Conservation (phyloP, 2,888 invertebrate genomes). For the Conops quadrifasciatus region DNA sequence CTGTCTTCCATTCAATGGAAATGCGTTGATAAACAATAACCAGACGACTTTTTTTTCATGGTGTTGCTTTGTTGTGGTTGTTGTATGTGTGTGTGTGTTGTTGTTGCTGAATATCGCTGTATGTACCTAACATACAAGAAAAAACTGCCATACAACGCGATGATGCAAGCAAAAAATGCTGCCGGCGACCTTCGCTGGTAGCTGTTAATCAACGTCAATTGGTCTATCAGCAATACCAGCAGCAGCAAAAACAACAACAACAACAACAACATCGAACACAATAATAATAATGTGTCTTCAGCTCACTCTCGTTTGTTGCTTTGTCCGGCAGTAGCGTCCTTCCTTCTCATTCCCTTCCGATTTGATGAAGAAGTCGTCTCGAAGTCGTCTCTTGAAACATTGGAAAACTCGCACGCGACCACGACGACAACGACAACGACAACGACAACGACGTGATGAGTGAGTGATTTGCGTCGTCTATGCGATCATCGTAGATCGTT, state of each 20-base stretch:
- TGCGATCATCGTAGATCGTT: conserved; percentile 15
- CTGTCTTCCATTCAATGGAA: background rate
- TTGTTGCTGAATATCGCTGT: no score
- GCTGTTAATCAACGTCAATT: conserved; percentile 39
- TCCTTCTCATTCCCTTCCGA: background rate
- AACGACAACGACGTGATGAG: background rate
- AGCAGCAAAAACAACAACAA: background rate
- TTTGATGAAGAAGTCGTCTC: background rate
- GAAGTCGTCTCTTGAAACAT: background rate
- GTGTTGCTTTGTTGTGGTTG: no score
- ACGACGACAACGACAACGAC: background rate
- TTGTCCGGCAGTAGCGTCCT: background rate
- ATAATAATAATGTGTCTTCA: background rate
- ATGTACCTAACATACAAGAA: background rate
- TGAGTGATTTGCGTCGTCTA: conserved; percentile 8
- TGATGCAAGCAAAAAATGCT: conserved; percentile 21
- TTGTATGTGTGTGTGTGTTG: no score
- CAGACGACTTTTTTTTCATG: no score
- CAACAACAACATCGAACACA: background rate
- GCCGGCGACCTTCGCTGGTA: conserved; percentile 48
- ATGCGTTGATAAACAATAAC: conserved; percentile 14
- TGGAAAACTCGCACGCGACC: background rate
- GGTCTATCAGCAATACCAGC: conserved; percentile 2
- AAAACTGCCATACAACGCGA: background rate
- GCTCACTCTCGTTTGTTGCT: background rate